Conservation (phyloP, 2,113 vertebrate species). For the Pao palembangensis region DNA sequence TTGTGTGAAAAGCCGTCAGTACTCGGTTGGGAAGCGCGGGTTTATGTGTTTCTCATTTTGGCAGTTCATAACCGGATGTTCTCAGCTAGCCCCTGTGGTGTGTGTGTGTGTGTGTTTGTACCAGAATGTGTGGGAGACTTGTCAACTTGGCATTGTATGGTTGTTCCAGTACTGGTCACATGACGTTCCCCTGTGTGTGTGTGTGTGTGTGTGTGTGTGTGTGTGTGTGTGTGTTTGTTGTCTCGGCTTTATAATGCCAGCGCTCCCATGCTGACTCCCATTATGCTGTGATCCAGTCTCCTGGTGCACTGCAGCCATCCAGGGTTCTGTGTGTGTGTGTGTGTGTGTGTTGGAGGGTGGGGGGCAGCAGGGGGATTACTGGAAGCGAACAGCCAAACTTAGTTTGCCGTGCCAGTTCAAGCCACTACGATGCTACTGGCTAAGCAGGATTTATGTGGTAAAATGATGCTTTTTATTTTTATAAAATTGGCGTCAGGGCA, state of each 20-base stretch:
- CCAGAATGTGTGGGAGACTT: constrained; percentile 16
- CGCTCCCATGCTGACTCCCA: constrained; percentile 56
- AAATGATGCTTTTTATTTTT: constrained; percentile 26
- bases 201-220: constrained; percentile 1
- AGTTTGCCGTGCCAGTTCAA: constrained; percentile 35
- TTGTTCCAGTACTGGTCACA: constrained; percentile 31
- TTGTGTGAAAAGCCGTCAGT: no score
- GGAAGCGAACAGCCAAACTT: constrained; percentile 41
- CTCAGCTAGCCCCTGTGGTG: neutral
- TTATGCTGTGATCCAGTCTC: constrained; percentile 66
- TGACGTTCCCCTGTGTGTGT: constrained; percentile 10
- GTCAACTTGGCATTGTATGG: constrained; percentile 41
- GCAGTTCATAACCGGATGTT: neutral
- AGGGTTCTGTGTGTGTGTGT: constrained; percentile 43
- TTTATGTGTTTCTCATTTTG: neutral
- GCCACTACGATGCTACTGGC: constrained; percentile 19
- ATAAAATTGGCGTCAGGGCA: constrained; percentile 10
- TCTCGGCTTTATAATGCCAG: constrained; percentile 52
- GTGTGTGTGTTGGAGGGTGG: no score
- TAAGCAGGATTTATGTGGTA: constrained; percentile 35
- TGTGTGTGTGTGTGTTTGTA: neutral
- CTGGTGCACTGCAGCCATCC: constrained; percentile 55
- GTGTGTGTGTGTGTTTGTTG: neutral
- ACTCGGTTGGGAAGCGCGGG: no score
- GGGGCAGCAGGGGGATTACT: constrained; percentile 55